Conservation (phyloP, 2,797 vertebrate genomes). For the Hypotaenidia philippensis region DNA sequence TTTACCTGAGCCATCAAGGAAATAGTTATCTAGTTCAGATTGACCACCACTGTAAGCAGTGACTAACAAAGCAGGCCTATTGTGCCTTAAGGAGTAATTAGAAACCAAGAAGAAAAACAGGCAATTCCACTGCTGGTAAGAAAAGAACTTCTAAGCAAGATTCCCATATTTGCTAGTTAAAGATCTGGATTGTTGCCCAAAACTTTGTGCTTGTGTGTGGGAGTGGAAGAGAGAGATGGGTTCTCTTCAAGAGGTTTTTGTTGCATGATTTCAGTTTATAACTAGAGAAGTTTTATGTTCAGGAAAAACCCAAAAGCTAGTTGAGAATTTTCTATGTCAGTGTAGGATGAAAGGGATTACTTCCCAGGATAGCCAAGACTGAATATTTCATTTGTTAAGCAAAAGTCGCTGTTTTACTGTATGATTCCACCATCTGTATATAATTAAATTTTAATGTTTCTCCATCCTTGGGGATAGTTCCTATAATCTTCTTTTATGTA, state of each 20-base stretch:
- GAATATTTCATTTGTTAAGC: background rate
- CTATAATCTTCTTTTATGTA: background rate
- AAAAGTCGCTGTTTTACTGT: background rate
- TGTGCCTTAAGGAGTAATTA: background rate
- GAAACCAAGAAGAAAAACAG: conserved; percentile 29
- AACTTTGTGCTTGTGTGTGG: background rate
- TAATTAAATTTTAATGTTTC: background rate
- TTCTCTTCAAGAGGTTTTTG: background rate
- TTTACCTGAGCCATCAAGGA: background rate
- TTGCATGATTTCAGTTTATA: background rate
- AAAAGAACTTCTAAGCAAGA: background rate
- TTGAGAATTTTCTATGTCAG: background rate
- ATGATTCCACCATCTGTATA: background rate
- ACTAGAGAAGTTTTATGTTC: background rate
- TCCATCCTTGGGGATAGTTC: background rate
- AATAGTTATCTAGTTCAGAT: background rate
- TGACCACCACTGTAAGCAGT: background rate
- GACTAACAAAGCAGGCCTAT: background rate
- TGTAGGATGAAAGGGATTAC: background rate
- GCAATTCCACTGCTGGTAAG: background rate
- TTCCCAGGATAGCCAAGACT: background rate
- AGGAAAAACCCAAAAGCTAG: background rate
- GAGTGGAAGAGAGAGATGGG: background rate
- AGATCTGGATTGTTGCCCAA: conserved; percentile 22
- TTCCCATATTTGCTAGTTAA: conserved; percentile 19